Base-by-base conservation (phyloP, 2,113 vertebrate genomes). In the Boleophthalmus pectinirostris region DNA sequence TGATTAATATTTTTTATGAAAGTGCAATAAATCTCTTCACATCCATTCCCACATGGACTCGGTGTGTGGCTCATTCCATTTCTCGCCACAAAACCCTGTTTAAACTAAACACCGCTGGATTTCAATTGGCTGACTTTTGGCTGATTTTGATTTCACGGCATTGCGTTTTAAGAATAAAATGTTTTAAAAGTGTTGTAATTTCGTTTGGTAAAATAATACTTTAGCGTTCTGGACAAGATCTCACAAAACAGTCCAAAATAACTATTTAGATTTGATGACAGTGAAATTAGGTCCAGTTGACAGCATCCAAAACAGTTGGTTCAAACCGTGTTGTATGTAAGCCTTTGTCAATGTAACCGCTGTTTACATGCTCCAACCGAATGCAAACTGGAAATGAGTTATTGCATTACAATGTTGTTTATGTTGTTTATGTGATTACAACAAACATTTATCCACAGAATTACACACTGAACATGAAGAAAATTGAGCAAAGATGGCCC, bases 81-180 rank as follows among this genome's bases (percentile, higher is more conserved):
- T 51, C 23, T 60, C 49, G 81, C 77, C 77, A 66, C 63, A 75
- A 38, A 82, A 49, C 29, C 43, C 46, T 86, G 78, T 87, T 85
- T 88, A 83, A 70, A 75, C 77, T 67, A 70, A 63, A 47, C 72
- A 66, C 72, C 75, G 78, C 72, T 24, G 23, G 66, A 75, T 71
- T 78, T 68, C 72, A 43, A 61, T 12, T 80, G 79, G 57, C 61
- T 83, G 73, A 74, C 77, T 81, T 82, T 72, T 81, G 75, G 63
- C 70, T 75, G 46, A 70, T 71, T 51, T 67, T 73, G 51, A 24
- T 47, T 63, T 35, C 63, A 25, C 46, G 12, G 60, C 51, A 53
- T 74, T 78, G 68, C 45, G 73, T 14, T 86, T 12, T 57, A 68
- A 56, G 82, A 79, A 78, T 73, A 13, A 70, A 79, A 87, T 74